Evolutionary conservation across 2,797 vertebrate genomes (phyloP).

Genomic region (Anas acuta): DNA sequence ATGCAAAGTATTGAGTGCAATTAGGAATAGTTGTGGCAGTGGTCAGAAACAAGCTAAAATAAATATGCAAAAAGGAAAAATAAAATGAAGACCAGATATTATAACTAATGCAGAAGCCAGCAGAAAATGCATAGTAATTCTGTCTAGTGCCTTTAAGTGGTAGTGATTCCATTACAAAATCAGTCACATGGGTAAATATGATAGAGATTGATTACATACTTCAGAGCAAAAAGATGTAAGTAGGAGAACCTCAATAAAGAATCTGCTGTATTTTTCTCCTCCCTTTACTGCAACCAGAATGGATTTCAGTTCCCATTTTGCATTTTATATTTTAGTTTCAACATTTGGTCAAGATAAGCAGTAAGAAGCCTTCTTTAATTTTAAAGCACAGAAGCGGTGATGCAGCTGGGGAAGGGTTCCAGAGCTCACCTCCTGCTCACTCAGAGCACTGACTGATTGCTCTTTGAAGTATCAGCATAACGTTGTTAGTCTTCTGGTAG

Average conservation of each 20-base stretch:
- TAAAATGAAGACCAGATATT: background rate
- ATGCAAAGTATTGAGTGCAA: background rate
- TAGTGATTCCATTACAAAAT: slow-evolving; percentile 43
- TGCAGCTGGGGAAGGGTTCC: background rate
- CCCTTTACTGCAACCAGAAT: background rate
- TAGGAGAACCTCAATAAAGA: background rate
- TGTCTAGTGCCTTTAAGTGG: background rate
- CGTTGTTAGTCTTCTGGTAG: slow-evolving; percentile 18
- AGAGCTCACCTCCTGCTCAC: background rate
- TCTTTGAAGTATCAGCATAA: slow-evolving; percentile 21
- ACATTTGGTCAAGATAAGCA: background rate
- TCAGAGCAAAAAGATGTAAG: slow-evolving; percentile 1
- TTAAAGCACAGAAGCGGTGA: background rate
- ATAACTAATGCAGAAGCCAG: slow-evolving; percentile 5
- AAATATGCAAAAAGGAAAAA: background rate
- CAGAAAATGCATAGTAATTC: slow-evolving; percentile 8
- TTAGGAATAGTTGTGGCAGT: background rate
- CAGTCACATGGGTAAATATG: slow-evolving; percentile 35
- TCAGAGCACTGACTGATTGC: slow-evolving; percentile 3
- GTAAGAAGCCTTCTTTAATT: background rate
- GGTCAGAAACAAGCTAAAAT: background rate
- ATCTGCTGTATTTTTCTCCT: background rate
- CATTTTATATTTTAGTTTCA: background rate
- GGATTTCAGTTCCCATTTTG: background rate
- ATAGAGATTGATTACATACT: slow-evolving; percentile 37